Base-by-base conservation (phyloP, 2,888 invertebrate genomes). In the Zaprionus bogoriensis region DNA sequence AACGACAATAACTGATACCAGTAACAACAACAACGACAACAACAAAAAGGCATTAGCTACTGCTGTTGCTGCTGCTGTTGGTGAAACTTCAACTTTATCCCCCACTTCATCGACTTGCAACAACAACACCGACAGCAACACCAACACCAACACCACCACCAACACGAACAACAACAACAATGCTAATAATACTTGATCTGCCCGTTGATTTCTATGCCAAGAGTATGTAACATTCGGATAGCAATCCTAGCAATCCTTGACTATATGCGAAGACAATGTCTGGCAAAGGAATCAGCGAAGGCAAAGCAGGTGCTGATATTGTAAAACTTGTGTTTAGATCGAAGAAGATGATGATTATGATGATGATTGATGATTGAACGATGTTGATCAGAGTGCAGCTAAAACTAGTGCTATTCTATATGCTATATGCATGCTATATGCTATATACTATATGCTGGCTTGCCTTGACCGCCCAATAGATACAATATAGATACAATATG, bases 141-240 rank as follows among this genome's bases (percentile, higher is more conserved):
- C 50, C 69, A 67, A 70, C 53, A 64, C 48, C 59, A 52, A 77
- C 9, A 30, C 4, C 9, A 6, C 9, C 9, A 30, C n/a, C 10
- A 32, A 10, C 12, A 32, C n/a, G 4, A 48, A 48, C 23, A 48
- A 87, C 54, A 71, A 69, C 54, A 53, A 77, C 44, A 60, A 71
- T 54, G 19, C 41, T 47, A 74, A 87, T 78, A 83, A 82, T 58
- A 88, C 89, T 82, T 89, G 89, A 89, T 83, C 73, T 69, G 72
- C 32, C 19, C 25, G 28, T 7, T 60, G 71, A 64, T 70, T 66
- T 61, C 68, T 58, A 61, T 85, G 82, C 77, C 82, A 75, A 54
- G 17, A 25, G 9, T 14, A n/a, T 6, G 20, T 20, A 10, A 3
- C 10, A 41, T 20, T 36, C 7, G 17, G 32, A 9, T 17, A n/a